Base-by-base conservation (phyloP, 2,888 invertebrate genomes). In the Spodoptera littoralis region DNA sequence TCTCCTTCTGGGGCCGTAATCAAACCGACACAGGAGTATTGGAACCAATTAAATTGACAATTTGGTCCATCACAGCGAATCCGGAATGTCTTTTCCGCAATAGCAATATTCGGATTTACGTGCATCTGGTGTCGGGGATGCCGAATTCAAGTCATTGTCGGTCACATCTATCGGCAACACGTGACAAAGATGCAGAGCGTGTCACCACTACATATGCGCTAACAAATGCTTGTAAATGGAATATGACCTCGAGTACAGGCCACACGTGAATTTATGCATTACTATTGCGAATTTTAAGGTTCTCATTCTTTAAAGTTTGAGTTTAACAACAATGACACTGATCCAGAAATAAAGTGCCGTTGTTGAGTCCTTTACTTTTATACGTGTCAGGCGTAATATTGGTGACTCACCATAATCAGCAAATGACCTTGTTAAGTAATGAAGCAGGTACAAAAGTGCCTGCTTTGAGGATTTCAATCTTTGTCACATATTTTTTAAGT, bases 181-280 rank as follows among this genome's bases (percentile, higher is more conserved):
- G 77, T 18, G 18, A 18, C 18, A 18, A 18, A 18, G 18, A 18
- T 18, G 18, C 18, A 2, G 18, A 18, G 91, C 92, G 63, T 92
- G 92, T 6, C 88, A 82, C 91, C 91, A 92, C 69, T 87, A 92
- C 27, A 93, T 72, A 73, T 93, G 92, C 64, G 88, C 89, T 4
- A 92, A 64, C 43, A 93, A 80, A 36, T 76, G 81, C 61, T 88
- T 87, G 70, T 91, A 92, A 27, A 87, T 84, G 5, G 74, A 73
- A 72, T 89, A 92, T 47, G 80, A 76, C 81, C 88, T 83, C 4
- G 76, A 70, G 56, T 92, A 92, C 44, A 81, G 77, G 22, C 85
- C 87, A 70, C 92, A 92, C 12, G 80, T 83, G 76, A 84, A 79
- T 49, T 61, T 65, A n/a, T 69, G 47, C 51, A 80, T 75, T 54